A percentile compares a stretch with the other conserved stretches of the same genome.
These are phyloP conservation scores for Ctenodactylus gundi DNA, from an alignment of 2,113 vertebrate species.

Conservation along the genomic window DNA sequence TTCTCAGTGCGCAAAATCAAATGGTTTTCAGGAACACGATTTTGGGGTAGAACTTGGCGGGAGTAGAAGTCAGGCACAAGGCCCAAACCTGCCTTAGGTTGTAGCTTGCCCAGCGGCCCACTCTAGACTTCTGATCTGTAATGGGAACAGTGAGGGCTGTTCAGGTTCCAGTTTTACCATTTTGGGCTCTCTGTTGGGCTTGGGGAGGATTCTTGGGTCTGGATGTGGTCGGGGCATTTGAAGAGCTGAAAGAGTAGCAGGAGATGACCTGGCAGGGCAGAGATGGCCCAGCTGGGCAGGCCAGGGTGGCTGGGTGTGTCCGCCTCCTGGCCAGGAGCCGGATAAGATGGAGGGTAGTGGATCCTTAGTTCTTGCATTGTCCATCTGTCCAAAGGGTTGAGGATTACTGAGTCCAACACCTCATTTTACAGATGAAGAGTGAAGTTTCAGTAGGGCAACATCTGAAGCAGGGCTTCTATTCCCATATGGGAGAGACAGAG, in stretches of 20 bases:
- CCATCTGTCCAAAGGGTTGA: neutral
- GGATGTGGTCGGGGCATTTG: neutral
- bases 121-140: neutral
- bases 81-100: neutral
- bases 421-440: neutral
- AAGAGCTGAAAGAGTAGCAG: neutral
- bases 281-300: accelerated
- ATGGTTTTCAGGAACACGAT: neutral
- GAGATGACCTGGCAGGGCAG: neutral
- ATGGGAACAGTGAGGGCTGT: neutral
- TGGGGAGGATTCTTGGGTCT: neutral
- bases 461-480: neutral
- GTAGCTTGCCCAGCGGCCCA: neutral
- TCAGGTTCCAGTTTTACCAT: neutral
- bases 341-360: neutral
- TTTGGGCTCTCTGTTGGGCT: neutral
- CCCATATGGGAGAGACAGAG: neutral
- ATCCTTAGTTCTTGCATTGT: neutral
- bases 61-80: accelerated
- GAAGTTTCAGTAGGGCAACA: neutral
- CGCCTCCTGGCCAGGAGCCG: neutral
- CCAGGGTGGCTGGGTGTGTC: neutral
- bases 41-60: neutral
- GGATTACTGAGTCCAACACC: neutral
- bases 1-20: neutral